Conservation (phyloP, 2,888 invertebrate species). For the Tetranychus truncatus region DNA sequence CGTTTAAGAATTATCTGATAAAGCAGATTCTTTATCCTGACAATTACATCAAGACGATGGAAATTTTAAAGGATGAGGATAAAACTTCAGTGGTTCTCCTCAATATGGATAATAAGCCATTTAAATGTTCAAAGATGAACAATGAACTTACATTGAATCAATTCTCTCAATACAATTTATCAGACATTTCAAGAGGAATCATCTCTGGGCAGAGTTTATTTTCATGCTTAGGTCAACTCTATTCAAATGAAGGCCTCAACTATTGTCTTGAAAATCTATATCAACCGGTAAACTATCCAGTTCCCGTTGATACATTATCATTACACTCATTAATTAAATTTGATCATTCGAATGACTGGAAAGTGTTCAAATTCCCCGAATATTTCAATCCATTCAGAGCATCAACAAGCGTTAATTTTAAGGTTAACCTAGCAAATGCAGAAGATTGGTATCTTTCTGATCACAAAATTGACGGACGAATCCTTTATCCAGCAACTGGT, state of each 20-base stretch:
- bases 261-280: conserved; percentile 45
- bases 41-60: neutral
- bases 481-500: conserved; percentile 39
- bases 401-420: neutral
- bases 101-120: neutral
- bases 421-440: neutral
- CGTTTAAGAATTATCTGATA: neutral
- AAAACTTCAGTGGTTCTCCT: neutral
- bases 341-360: conserved; percentile 78
- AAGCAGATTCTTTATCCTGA: neutral
- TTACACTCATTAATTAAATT: conserved; percentile 65
- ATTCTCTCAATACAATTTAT: neutral
- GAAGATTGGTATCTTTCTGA: conserved; percentile 42
- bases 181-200: neutral
- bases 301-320: conserved; percentile 74
- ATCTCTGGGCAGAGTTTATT: neutral
- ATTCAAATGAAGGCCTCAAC: conserved; percentile 47
- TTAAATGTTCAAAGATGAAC: neutral
- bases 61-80: neutral
- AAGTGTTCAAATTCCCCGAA: conserved; percentile 48
- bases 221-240: conserved; percentile 48
- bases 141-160: neutral
- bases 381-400: conserved; percentile 11
- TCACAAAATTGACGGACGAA: conserved; percentile 41
- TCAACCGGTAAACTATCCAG: conserved; percentile 59